Conservation (phyloP, 2,888 invertebrate species). For the Rhagium mordax region DNA sequence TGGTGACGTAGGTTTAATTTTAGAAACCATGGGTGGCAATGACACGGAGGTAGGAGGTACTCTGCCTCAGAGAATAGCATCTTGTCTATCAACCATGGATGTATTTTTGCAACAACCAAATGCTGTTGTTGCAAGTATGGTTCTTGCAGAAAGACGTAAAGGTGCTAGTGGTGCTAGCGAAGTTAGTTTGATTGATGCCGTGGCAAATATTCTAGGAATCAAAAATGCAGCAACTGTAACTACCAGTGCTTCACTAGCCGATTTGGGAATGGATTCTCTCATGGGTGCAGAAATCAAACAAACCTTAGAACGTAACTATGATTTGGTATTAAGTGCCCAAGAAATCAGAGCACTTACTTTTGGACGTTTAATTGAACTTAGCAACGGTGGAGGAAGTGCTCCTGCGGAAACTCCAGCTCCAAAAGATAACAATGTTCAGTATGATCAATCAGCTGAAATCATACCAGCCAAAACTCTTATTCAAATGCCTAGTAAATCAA, state of each 20-base stretch:
- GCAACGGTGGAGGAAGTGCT: slow-evolving; percentile 51
- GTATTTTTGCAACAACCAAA: slow-evolving; percentile 91
- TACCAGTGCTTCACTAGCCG: slow-evolving; percentile 85
- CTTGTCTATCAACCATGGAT: slow-evolving; percentile 92
- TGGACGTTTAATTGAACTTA: slow-evolving; percentile 78
- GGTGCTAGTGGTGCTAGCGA: slow-evolving; percentile 73
- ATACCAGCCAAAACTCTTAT: slow-evolving; percentile 84
- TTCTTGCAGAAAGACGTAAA: slow-evolving; percentile 89
- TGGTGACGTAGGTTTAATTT: slow-evolving; percentile 95
- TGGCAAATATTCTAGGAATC: slow-evolving; percentile 92
- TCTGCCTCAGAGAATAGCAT: slow-evolving; percentile 94
- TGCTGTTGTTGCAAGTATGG: slow-evolving; percentile 86
- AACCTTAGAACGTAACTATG: slow-evolving; percentile 92
- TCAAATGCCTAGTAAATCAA: slow-evolving; percentile 75
- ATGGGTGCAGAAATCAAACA: slow-evolving; percentile 99
- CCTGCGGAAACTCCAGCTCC: slow-evolving; percentile 53
- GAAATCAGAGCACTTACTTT: slow-evolving; percentile 92
- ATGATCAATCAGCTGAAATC: slow-evolving; percentile 73
- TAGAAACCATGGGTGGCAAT: slow-evolving; percentile 91
- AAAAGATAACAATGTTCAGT: slow-evolving; percentile 72
- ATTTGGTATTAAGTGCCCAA: slow-evolving; percentile 90
- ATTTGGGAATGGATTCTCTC: slow-evolving; percentile 97
- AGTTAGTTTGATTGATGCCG: slow-evolving; percentile 81
- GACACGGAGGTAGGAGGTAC: slow-evolving; percentile 96
- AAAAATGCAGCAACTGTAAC: slow-evolving; percentile 88